Percentiles rank a stretch among this genome's conserved stretches.
Conservation (phyloP, 2,797 vertebrate species). For the Anas flavirostris region DNA sequence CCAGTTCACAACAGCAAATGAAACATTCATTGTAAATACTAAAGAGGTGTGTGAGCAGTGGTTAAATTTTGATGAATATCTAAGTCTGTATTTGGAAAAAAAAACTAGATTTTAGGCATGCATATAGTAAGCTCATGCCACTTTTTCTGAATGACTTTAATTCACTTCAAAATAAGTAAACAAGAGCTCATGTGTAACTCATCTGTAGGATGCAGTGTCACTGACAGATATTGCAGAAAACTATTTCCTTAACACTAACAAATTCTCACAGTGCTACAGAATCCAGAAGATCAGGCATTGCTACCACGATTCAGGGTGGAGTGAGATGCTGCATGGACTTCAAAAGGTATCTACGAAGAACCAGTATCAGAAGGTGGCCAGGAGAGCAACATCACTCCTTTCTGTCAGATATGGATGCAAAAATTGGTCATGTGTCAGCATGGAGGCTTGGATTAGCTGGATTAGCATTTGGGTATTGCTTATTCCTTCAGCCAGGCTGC, state of each 20-base stretch:
- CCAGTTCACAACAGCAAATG: not conserved
- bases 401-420: not conserved
- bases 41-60: fast-evolving
- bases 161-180: not conserved
- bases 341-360: not conserved
- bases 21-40: not conserved
- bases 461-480: not conserved
- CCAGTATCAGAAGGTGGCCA: not conserved
- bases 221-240: not conserved
- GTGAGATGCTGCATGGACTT: not conserved
- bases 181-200: not conserved
- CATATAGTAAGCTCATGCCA: not conserved
- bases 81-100: not conserved
- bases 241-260: not conserved
- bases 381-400: not conserved
- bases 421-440: fast-evolving
- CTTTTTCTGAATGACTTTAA: not conserved
- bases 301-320: fast-evolving
- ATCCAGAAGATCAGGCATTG: not conserved
- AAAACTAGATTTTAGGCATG: not conserved
- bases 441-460: not conserved
- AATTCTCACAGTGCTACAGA: not conserved
- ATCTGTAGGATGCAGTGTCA: not conserved
- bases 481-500: not conserved
- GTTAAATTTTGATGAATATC: not conserved